Percentiles rank a stretch among this genome's conserved stretches.
Evolutionary conservation across 2,888 invertebrate genomes (phyloP).

Genomic region (Spisula solida): DNA sequence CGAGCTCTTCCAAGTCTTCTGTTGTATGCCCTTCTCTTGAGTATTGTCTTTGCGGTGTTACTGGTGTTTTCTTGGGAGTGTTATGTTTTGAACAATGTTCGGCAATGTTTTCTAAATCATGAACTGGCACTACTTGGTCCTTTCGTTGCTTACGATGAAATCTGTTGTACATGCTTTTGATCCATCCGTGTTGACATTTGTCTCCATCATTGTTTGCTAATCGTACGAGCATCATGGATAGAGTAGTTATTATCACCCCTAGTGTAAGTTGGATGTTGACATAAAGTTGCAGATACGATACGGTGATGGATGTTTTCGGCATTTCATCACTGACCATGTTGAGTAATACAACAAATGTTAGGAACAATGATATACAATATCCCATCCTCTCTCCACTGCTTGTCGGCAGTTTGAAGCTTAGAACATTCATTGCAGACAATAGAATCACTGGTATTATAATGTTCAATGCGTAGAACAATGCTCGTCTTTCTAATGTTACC

Average conservation of each 20-base stretch:
- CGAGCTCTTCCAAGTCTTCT: not conserved
- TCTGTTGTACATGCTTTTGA: not conserved
- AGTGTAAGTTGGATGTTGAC: conserved; percentile 42
- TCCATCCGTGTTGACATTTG: not conserved
- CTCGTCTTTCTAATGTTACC: conserved; percentile 30
- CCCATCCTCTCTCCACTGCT: conserved; percentile 45
- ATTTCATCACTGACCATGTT: conserved; percentile 49
- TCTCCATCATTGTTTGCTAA: not conserved
- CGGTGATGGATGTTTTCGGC: conserved; percentile 40
- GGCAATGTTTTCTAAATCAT: not conserved
- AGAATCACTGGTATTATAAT: conserved; percentile 37
- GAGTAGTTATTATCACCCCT: conserved; percentile 33
- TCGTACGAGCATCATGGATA: conserved; percentile 38
- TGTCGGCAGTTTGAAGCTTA: conserved; percentile 45
- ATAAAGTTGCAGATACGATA: conserved; percentile 51
- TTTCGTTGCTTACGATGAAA: not conserved
- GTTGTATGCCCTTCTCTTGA: not conserved
- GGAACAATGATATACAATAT: conserved; percentile 46
- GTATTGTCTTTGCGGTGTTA: not conserved
- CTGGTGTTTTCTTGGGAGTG: not conserved
- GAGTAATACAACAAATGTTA: conserved; percentile 47
- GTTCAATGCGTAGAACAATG: conserved; percentile 42
- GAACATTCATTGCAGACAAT: conserved; percentile 47
- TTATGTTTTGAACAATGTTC: not conserved
- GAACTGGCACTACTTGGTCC: not conserved